Evolutionary conservation across 2,888 invertebrate species (phyloP).

Genomic region (Scaptomyza cyrtandrae): DNA sequence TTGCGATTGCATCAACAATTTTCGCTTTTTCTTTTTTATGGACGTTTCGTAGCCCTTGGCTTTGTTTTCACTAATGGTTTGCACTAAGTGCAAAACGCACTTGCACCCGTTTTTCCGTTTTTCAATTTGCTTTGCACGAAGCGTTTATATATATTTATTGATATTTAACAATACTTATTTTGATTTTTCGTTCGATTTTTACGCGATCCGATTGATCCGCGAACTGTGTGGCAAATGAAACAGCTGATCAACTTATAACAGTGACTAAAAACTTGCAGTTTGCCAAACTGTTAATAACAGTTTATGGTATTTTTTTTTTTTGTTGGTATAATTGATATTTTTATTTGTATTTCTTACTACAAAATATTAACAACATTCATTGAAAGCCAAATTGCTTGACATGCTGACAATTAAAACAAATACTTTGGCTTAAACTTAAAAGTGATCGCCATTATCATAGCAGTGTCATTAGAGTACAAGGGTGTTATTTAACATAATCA

Average conservation of each 20-base stretch:
- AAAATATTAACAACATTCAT: neutral
- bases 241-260: conserved; percentile 53
- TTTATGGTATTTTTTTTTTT: neutral
- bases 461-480: neutral
- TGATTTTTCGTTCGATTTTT: conserved; percentile 48
- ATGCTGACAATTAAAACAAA: neutral
- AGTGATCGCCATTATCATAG: neutral
- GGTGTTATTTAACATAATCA: conserved; percentile 1
- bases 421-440: neutral
- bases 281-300: conserved; percentile 36
- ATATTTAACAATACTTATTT: conserved; percentile 39
- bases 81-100: conserved; percentile 32
- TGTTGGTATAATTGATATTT: neutral
- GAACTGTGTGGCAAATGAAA: conserved; percentile 56
- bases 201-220: conserved; percentile 62
- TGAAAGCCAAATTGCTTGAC: neutral
- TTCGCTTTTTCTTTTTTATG: conserved; percentile 39
- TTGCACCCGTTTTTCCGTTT: conserved; percentile 36
- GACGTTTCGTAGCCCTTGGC: conserved; percentile 21
- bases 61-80: conserved; percentile 48
- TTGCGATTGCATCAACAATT: conserved; percentile 44
- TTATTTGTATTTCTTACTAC: neutral
- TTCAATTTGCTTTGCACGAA: conserved; percentile 8
- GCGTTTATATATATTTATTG: conserved; percentile 14
- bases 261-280: conserved; percentile 22